Evolutionary conservation across 2,113 vertebrate genomes (phyloP), one percentile per base, ranked within the genome.

Genomic region (Corvus cornix): DNA sequence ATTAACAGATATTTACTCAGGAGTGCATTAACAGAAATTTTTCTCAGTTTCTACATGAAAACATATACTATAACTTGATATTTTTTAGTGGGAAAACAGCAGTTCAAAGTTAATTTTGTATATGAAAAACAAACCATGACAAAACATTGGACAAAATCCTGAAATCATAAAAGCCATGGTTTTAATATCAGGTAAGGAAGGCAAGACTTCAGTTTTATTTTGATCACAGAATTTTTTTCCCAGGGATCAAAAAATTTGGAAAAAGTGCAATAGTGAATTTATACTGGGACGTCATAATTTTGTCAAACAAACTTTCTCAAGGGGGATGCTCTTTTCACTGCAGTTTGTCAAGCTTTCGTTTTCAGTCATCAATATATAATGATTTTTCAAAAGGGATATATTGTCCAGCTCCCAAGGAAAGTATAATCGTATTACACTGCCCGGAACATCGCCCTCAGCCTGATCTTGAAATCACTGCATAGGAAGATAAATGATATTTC

Each of bases 361-460:
- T 96, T 87, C 88, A 77, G 82, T 82, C 90, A 97, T 93, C 95
- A 87, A 92, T 96, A 92, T 84, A 95, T 60, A 88, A 92, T 84
- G 37, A 72, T 94, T 94, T 68, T 89, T 68, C 21, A 18, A 84
- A 93, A 94, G 93, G 28, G 31, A 91, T 93, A 81, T 90, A 95
- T 69, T 79, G 82, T 41, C 72, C 88, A 75, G 76, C 64, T 87
- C 74, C n/a, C 84, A 73, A 84, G 60, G 33, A 94, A 93, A 63
- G 59, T 64, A 80, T 75, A 95, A 90, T 94, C 85, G 62, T 77
- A 87, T 90, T 95, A 80, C 87, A 90, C 75, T 84, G 48, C 72
- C 93, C 84, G 64, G 91, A 95, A 91, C 62, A 96, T 68, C 60
- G 89, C 73, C 93, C 75, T 83, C 83, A 94, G 35, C 33, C 82